Evolutionary conservation across 2,113 vertebrate species (phyloP).

Genomic region (Miniopterus natalensis): DNA sequence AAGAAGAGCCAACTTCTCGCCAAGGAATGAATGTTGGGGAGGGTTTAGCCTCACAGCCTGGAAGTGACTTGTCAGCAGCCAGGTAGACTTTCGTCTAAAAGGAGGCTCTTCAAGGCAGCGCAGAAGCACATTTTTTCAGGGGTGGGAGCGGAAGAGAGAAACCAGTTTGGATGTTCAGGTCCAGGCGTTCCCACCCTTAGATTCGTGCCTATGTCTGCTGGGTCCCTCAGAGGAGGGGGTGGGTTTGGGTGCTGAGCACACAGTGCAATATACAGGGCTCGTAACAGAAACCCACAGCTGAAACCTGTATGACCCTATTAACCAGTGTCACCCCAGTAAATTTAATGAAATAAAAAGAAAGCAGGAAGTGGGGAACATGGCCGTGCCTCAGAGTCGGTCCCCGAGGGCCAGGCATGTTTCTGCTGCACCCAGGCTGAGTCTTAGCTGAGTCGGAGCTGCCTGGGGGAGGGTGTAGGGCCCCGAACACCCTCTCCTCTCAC

Average conservation of each 20-base stretch:
- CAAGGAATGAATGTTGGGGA: neutral
- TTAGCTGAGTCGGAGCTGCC: neutral
- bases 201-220: neutral
- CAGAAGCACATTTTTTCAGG: neutral
- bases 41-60: neutral
- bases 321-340: too few relatives aligned
- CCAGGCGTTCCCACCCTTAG: neutral
- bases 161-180: neutral
- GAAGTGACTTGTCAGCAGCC: slow-evolving; percentile 52
- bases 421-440: neutral
- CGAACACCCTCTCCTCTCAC: slow-evolving; percentile 81
- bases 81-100: neutral
- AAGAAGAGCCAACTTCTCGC: neutral
- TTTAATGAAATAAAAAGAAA: too few relatives aligned
- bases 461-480: neutral
- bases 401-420: neutral
- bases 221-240: neutral
- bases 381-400: neutral
- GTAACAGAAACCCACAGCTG: too few relatives aligned
- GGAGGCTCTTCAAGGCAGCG: neutral
- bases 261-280: too few relatives aligned
- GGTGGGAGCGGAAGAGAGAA: neutral
- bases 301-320: too few relatives aligned
- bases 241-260: too few relatives aligned
- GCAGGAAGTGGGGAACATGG: neutral